A percentile compares a stretch with the other conserved stretches of the same genome.
Evolutionary conservation across 2,797 vertebrate genomes (phyloP).

Genomic region (Adrianichthys oophorus): DNA sequence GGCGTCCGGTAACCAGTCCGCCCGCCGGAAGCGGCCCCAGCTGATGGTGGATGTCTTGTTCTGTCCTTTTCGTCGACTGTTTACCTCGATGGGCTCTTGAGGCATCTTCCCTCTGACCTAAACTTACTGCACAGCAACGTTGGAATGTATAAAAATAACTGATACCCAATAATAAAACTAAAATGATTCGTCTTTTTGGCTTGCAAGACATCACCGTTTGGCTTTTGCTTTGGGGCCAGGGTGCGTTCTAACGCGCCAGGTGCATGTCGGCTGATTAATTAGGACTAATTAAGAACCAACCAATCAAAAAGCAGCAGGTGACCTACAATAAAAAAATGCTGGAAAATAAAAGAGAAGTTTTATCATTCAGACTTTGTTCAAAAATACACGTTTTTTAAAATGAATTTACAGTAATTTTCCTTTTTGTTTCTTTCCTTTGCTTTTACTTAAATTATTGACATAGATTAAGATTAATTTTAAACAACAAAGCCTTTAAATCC

Average conservation of each 20-base stretch:
- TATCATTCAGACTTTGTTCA: neutral
- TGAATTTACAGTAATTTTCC: too few species aligned
- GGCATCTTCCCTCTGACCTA: constrained; percentile 13
- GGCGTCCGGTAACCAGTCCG: neutral
- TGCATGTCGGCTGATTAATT: constrained; percentile 42
- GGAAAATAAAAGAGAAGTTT: neutral
- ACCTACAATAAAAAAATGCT: neutral
- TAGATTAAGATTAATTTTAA: too few species aligned
- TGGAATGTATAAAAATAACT: constrained; percentile 18
- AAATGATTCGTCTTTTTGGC: constrained; percentile 21
- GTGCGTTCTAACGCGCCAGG: constrained; percentile 2
- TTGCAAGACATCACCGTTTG: constrained; percentile 64
- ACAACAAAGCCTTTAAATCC: too few species aligned
- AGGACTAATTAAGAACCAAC: constrained; percentile 25
- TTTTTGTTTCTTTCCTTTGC: too few species aligned
- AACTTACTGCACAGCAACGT: constrained; percentile 23
- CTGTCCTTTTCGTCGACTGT: neutral
- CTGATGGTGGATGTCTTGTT: neutral
- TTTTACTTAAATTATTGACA: too few species aligned
- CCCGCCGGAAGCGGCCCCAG: neutral
- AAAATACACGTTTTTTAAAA: too few species aligned
- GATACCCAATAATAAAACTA: constrained; percentile 36
- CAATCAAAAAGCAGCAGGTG: constrained; percentile 39
- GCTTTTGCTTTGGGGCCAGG: constrained; percentile 28
- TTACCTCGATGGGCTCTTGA: neutral